Evolutionary conservation across 2,888 invertebrate species (phyloP).

Genomic region (Zeuzera pyrina): DNA sequence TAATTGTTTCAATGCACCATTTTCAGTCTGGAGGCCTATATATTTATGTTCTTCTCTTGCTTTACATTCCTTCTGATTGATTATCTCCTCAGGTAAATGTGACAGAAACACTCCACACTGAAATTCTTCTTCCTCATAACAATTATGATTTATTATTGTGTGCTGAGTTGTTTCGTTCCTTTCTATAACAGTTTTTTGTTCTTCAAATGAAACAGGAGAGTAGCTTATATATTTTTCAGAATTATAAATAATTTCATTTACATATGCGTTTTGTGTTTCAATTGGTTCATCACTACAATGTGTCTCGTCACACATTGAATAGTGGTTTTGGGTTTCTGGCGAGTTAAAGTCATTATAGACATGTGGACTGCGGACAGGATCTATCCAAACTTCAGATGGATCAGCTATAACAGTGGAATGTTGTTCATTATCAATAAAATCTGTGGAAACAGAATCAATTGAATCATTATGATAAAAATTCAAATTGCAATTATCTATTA

Average conservation of each 20-base stretch:
- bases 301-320: conserved; percentile 30
- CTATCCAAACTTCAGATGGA: conserved; percentile 56
- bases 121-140: conserved; percentile 45
- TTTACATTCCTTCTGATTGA: conserved; percentile 36
- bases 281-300: conserved; percentile 35
- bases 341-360: conserved; percentile 44
- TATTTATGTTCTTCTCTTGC: conserved; percentile 17
- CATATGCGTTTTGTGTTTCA: conserved; percentile 48
- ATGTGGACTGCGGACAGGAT: conserved; percentile 46
- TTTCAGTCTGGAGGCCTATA: conserved; percentile 32
- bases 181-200: conserved; percentile 5
- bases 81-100: conserved; percentile 42
- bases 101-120: conserved; percentile 48
- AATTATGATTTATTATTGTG: conserved; percentile 17
- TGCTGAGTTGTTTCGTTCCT: conserved; percentile 19
- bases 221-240: conserved; percentile 31
- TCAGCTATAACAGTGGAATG: conserved; percentile 25
- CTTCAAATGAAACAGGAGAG: neutral
- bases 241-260: conserved; percentile 51
- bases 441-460: conserved; percentile 1
- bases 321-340: conserved; percentile 25
- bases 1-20: conserved; percentile 50
- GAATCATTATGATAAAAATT: conserved; percentile 15
- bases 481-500: conserved; percentile 36
- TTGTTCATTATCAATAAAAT: conserved; percentile 18